A percentile compares a stretch with the other conserved stretches of the same genome.
phyloP scores from a whole-genome alignment of 2,113 vertebrate genomes.

The Podilymbus podiceps region DNA sequence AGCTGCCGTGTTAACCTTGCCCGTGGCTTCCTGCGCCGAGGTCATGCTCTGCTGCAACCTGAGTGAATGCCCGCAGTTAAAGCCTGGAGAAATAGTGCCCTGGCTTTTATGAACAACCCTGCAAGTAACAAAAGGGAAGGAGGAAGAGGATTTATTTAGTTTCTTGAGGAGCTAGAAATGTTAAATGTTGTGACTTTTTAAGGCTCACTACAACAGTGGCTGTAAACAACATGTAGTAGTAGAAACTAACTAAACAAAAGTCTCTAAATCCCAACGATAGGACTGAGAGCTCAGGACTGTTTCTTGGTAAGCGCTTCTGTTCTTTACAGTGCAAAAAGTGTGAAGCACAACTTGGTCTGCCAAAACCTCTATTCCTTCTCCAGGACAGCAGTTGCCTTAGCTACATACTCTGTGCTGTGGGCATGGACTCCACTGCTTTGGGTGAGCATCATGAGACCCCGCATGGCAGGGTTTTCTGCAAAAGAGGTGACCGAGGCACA shows the following conservation, averaged over 20 bases:
- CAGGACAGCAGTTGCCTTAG: background rate
- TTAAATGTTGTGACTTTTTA: constrained; percentile 57
- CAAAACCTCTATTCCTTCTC: background rate
- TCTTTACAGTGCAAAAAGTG: background rate
- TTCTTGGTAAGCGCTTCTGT: background rate
- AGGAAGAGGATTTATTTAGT: constrained; percentile 43
- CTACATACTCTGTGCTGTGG: fast-evolving
- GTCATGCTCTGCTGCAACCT: background rate
- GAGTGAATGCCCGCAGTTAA: constrained; percentile 19
- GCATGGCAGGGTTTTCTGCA: background rate
- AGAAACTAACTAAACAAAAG: constrained; percentile 62
- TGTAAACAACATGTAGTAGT: constrained; percentile 54
- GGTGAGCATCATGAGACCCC: background rate
- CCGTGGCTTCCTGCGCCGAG: background rate
- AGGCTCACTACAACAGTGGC: constrained; percentile 15
- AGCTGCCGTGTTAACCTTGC: background rate
- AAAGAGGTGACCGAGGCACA: background rate
- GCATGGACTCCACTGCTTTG: background rate
- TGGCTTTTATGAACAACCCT: background rate
- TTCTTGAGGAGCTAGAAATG: constrained; percentile 46
- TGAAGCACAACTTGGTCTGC: background rate
- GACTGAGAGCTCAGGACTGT: constrained; percentile 45
- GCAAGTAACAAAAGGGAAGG: background rate
- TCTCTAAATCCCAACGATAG: constrained; percentile 51
- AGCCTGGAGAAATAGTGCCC: background rate